Evolutionary conservation across 2,797 vertebrate species (phyloP), one percentile per base, ranked within the genome.

Genomic region (Craterocephalus amniculus): DNA sequence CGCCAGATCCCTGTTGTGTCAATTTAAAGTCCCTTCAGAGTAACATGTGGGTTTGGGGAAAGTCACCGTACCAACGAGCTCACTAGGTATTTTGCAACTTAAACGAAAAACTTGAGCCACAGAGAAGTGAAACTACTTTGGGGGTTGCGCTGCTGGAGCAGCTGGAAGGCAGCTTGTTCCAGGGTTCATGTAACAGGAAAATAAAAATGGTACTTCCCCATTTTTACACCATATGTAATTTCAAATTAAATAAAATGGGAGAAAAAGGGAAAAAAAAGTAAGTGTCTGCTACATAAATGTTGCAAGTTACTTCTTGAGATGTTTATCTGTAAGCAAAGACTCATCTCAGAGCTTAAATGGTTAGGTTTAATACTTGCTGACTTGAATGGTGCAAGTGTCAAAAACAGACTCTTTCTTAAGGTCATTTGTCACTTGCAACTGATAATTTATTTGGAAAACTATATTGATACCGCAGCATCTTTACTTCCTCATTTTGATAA

Each of bases 401-500:
- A 63, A 45, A 80, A 67, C 29, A 55, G 36, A 87, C 48, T 66
- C 8, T 52, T 85, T 92, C 72, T 87, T 91, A 92, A 82, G 88
- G 93, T 94, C 90, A 94, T 91, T 91, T 93, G 83, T 92, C 84
- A 95, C 90, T 91, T 91, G 89, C 88, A 94, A 91, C 92, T 94
- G 94, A 93, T 95, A 94, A 95, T 93, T 96, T 95, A 95, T 96
- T 89, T 87, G 95, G 95, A 96, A 96, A 96, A 96, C 94, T 96
- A 93, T 92, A 93, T 95, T 95, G 94, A 96, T 95, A 96, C 96
- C 94, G 83, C 96, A 96, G 93, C 92, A 92, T 89, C 11, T 83
- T 90, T 92, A 91, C 92, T 97, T 99, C 96, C 96, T 86, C 81
- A 94, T 97, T 98, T 89, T 94, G 91, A 90, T 88, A 93, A 94